Percentiles rank a stretch among this genome's conserved stretches.
Evolutionary conservation across 2,797 vertebrate species (phyloP).

Genomic region (Sarcoramphus papa): DNA sequence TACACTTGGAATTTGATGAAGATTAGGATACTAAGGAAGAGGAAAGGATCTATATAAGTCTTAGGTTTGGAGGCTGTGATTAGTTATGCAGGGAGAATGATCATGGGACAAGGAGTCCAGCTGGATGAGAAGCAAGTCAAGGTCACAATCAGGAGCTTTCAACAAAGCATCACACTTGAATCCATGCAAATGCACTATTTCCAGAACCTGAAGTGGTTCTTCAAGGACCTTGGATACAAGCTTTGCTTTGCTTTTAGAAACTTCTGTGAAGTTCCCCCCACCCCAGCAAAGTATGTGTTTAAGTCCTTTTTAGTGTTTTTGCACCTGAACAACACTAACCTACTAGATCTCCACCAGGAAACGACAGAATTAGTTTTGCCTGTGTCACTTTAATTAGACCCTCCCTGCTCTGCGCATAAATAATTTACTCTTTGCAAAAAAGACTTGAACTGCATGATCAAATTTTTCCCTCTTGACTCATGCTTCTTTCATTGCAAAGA

Average conservation of each 20-base stretch:
- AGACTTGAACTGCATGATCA: background rate
- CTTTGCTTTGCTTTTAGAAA: background rate
- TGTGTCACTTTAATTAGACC: background rate
- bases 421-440: constrained; percentile 5
- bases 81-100: background rate
- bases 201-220: background rate
- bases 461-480: background rate
- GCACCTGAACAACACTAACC: background rate
- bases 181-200: background rate
- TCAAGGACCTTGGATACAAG: background rate
- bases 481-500: background rate
- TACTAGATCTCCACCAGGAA: background rate
- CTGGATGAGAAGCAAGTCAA: background rate
- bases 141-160: background rate
- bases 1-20: background rate
- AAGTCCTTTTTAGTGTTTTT: background rate
- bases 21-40: background rate
- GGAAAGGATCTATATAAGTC: background rate
- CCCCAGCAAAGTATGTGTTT: background rate
- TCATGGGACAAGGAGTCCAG: background rate
- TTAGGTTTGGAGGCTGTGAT: background rate
- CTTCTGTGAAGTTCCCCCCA: background rate
- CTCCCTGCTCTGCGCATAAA: background rate
- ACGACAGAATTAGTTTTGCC: background rate
- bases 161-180: background rate